Evolutionary conservation across 2,797 vertebrate species (phyloP).

Genomic region (Acomys russatus): DNA sequence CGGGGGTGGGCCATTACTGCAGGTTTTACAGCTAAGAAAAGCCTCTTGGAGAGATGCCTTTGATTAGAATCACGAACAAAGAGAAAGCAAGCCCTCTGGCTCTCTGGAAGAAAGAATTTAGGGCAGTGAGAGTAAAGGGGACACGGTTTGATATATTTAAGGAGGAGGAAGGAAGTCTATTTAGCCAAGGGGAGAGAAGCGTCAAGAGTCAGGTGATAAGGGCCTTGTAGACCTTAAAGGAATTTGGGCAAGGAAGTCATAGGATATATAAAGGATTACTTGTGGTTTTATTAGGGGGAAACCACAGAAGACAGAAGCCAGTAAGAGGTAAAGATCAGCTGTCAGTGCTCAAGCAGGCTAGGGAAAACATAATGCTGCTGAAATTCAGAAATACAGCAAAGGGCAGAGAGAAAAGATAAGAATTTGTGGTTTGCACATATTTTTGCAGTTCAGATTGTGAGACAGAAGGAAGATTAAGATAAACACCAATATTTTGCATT

Average conservation of each 20-base stretch:
- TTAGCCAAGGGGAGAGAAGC: background rate
- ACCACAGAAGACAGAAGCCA: background rate
- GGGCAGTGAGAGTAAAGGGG: background rate
- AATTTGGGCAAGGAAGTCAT: background rate
- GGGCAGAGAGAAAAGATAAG: background rate
- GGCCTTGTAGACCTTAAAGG: background rate
- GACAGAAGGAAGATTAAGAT: background rate
- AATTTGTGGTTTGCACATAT: background rate
- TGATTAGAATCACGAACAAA: conserved; percentile 26
- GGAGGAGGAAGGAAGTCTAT: background rate
- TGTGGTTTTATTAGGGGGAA: background rate
- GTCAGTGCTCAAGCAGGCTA: background rate
- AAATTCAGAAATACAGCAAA: background rate
- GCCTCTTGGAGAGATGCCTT: background rate
- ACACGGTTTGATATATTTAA: background rate
- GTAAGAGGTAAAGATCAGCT: background rate
- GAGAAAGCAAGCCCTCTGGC: background rate
- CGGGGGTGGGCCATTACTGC: background rate
- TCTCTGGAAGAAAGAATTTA: background rate
- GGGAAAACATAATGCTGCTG: background rate
- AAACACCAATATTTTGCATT: background rate
- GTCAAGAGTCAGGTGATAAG: background rate
- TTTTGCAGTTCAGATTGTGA: background rate
- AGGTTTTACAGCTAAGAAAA: background rate
- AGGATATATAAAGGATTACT: background rate